Evolutionary conservation across 2,888 invertebrate genomes (phyloP), one percentile per base, ranked within the genome.

Genomic region (Perizoma affinitatum): DNA sequence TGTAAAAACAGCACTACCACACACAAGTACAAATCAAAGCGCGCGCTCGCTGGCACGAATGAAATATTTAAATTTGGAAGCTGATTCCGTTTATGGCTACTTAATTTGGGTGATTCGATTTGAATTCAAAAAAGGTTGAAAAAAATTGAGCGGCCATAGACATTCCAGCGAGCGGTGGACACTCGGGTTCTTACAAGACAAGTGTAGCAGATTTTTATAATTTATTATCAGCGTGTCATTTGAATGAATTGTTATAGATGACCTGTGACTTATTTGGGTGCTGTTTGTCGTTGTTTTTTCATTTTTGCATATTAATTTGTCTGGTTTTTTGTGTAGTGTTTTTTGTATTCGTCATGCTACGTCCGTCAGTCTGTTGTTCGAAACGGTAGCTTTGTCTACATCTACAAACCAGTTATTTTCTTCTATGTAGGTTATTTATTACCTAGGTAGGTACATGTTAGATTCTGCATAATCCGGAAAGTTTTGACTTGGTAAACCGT

Each of bases 61-160:
- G 89, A 90, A 91, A 92, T 92, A 92, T 92, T 92, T 86, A 91
- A 92, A 92, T 92, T 92, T 90, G 90, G 92, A 90, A 92, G 91
- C 91, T 89, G 91, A 92, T 91, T 91, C 85, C 91, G 89, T 92
- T 92, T 91, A 92, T 91, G 90, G 92, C 90, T 92, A 91, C 91
- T 91, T 92, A 91, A 92, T 92, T 92, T 92, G 92, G 92, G 89
- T 90, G 91, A 90, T 91, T 91, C 90, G 90, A 91, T 90, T 92
- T 90, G 89, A 91, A 92, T 86, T 86, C 84, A 86, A 88, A 87
- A 88, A 86, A 82, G 77, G 63, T 76, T 71, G 66, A 73, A 79
- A 80, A 84, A 83, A 83, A 76, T 43, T 73, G 78, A 79, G 78
- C 76, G 79, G 76, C 79, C 83, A 82, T 82, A 87, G 81, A 85